phyloP scores from a whole-genome alignment of 92 coral and sea anemone genomes.

The Parazoanthus atlanticus region DNA sequence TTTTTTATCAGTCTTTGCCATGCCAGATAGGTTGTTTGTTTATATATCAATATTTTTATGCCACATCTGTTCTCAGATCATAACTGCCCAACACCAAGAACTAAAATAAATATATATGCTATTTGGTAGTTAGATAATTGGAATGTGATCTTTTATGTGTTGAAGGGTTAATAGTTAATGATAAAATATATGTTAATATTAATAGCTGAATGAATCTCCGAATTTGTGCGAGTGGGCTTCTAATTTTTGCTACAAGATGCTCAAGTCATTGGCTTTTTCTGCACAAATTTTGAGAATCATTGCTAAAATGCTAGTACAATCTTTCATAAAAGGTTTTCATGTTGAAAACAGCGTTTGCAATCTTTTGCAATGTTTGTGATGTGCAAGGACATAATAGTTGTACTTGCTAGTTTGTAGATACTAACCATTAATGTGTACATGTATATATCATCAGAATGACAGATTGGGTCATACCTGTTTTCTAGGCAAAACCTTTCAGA shows the following conservation, averaged over 20 bases:
- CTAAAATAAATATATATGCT: neutral
- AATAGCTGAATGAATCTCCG: neutral
- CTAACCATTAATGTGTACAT: neutral
- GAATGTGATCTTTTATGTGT: neutral
- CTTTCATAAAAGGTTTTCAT: slow-evolving; percentile 54
- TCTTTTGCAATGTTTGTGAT: slow-evolving; percentile 59
- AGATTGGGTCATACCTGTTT: neutral
- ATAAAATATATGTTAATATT: neutral
- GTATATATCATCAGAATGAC: slow-evolving; percentile 5
- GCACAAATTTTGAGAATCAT: slow-evolving; percentile 17
- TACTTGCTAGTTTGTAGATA: slow-evolving; percentile 39
- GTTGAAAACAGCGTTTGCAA: slow-evolving; percentile 86
- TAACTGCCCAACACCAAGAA: neutral
- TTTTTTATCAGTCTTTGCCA: neutral
- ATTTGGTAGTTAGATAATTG: neutral
- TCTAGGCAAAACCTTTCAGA: neutral
- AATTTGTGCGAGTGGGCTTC: neutral
- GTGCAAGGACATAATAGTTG: slow-evolving; percentile 35
- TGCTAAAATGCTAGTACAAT: neutral
- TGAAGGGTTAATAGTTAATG: neutral
- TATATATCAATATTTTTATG: neutral
- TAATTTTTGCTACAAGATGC: neutral
- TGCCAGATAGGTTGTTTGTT: neutral
- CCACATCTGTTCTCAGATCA: neutral
- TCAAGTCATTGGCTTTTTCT: neutral